phyloP scores from a whole-genome alignment of 2,113 vertebrate genomes.

The Ivindomyrus marchei region DNA sequence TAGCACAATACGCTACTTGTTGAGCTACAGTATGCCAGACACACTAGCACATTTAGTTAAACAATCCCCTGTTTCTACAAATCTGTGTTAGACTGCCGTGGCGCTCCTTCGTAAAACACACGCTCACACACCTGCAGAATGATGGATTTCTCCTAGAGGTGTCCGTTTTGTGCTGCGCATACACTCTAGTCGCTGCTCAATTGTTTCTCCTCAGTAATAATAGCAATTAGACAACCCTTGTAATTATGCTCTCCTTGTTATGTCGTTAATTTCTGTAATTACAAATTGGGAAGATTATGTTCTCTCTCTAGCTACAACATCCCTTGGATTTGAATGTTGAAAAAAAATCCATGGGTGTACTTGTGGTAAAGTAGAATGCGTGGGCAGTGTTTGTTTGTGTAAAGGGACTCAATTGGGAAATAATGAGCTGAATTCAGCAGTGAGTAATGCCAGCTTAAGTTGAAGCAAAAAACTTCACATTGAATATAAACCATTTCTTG shows the following conservation, averaged over 20 bases:
- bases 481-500: background rate
- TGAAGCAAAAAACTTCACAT: background rate
- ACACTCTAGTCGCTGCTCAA: slow-evolving; percentile 54
- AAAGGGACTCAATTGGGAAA: slow-evolving; percentile 26
- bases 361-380: slow-evolving; percentile 26
- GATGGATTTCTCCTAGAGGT: background rate
- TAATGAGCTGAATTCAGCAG: background rate
- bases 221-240: slow-evolving; percentile 74
- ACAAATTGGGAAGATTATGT: slow-evolving; percentile 69
- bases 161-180: background rate
- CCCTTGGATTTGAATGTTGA: background rate
- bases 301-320: slow-evolving; percentile 44
- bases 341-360: slow-evolving; percentile 15
- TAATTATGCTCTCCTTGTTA: slow-evolving; percentile 74
- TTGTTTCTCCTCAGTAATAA: slow-evolving; percentile 72
- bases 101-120: background rate
- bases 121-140: slow-evolving; percentile 17
- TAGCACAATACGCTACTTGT: background rate
- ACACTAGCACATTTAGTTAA: slow-evolving; percentile 19
- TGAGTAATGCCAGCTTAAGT: background rate
- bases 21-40: background rate
- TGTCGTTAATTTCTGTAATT: slow-evolving; percentile 83
- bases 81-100: slow-evolving; percentile 8
- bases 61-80: background rate
- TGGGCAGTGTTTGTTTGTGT: slow-evolving; percentile 27